Evolutionary conservation across 2,113 vertebrate species (phyloP), one percentile per base, ranked within the genome.

Genomic region (Struthio camelus): DNA sequence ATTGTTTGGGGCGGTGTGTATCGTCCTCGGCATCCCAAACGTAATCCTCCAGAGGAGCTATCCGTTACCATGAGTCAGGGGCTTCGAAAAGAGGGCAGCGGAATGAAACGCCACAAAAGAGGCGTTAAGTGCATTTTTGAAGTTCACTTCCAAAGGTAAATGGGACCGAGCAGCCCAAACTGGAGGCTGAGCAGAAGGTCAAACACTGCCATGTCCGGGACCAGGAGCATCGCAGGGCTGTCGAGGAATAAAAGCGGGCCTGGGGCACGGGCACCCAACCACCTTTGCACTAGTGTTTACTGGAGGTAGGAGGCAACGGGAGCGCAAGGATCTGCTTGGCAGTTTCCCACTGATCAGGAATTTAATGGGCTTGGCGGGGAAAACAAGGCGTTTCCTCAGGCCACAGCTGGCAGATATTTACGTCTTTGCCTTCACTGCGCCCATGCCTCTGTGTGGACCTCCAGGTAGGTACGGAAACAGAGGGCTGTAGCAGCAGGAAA

Each of bases 371-470:
- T 58, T 17, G 32, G 56, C 18, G 28, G 56, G 30, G 56, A 32
- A 56, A 58, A 9, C 8, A 32, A 18, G 56, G 18, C 18, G 16
- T 58, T 32, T 58, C 56, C 10, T 58, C 56, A 32, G 28, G 28
- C 56, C 8, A 17, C 28, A 9, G 30, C 8, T 4, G 54, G 28
- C 28, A 58, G 19, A 32, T 58, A 17, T 58, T 58, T 58, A 30
- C 18, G 30, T 10, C 30, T 58, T 58, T 18, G 24, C 65, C 65
- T 42, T 51, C 2, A 0, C 1, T 3, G 22, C 28, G 65, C 10
- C 0, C 1, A 56, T 58, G 54, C 46, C 34, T 1, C 1, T 40
- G 24, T 38, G 4, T 13, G 64, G 66, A 27, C 56, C 58, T 18
- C n/a, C 46, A 61, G 10, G 2, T 14, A 14, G 32, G 28, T 40